Evolutionary conservation across 1,140 invertebrate species (phyloP).

Genomic region (Semibalanus balanoides): DNA sequence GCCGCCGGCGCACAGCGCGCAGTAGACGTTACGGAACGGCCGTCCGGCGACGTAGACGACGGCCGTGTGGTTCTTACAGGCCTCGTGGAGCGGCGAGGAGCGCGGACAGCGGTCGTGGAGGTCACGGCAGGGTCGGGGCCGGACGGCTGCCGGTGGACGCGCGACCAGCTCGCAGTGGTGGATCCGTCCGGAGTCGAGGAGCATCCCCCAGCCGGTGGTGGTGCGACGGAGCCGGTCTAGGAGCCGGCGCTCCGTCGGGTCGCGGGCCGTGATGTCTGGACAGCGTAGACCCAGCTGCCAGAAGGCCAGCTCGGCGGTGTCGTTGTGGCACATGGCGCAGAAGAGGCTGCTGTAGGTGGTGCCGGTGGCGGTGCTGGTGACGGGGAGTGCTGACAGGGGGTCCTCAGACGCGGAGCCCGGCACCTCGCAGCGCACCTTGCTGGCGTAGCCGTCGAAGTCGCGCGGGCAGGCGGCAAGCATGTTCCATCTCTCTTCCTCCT

Average conservation of each 20-base stretch:
- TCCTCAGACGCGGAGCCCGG: slow-evolving; percentile 3
- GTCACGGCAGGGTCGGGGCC: not conserved
- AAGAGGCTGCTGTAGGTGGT: not conserved
- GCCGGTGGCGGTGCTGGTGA: not conserved
- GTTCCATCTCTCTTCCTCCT: not conserved
- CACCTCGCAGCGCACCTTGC: slow-evolving; percentile 6
- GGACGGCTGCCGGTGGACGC: no score
- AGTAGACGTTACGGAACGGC: not conserved
- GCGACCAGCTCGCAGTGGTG: not conserved
- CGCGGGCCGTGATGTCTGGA: slow-evolving; percentile 1
- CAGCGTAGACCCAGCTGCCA: slow-evolving; percentile 6
- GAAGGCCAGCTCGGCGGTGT: not conserved
- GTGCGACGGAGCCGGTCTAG: not conserved
- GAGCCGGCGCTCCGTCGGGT: not conserved
- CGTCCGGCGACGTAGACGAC: not conserved
- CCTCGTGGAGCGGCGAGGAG: not conserved
- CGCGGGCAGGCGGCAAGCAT: slow-evolving; percentile 3
- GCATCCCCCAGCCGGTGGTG: not conserved
- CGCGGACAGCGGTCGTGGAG: not conserved
- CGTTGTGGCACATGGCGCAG: slow-evolving; percentile 8
- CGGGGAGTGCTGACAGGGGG: slow-evolving; percentile 9
- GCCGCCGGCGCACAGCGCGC: not conserved
- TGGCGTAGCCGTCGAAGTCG: slow-evolving; percentile 7
- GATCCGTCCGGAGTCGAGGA: not conserved
- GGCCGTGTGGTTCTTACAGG: not conserved